Conservation (phyloP, 2,888 invertebrate genomes). For the Branchellion lobata region DNA sequence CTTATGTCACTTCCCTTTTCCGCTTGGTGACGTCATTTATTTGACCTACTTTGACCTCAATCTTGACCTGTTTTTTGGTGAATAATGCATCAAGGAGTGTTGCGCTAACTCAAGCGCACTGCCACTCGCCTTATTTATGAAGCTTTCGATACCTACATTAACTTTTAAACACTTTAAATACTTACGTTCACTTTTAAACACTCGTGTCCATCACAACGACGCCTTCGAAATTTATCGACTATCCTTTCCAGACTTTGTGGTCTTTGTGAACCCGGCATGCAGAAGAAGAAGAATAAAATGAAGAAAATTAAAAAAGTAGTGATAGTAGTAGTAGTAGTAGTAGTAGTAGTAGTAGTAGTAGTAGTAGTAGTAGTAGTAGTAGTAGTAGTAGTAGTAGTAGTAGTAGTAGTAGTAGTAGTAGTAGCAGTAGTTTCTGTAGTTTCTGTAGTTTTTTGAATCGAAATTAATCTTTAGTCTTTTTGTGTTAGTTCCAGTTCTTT, state of each 20-base stretch:
- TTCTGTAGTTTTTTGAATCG: neutral
- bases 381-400: conserved; percentile 29
- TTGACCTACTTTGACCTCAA: neutral
- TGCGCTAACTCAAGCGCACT: neutral
- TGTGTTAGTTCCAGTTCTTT: too few species aligned
- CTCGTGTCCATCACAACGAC: too few species aligned
- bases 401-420: conserved; percentile 20
- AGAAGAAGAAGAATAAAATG: neutral
- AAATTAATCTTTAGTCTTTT: too few species aligned
- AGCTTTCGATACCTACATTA: neutral
- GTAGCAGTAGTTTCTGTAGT: neutral
- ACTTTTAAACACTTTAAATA: too few species aligned
- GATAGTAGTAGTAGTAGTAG: neutral
- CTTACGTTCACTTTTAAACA: too few species aligned
- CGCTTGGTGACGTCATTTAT: neutral
- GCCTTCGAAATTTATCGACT: too few species aligned
- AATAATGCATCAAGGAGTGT: neutral
- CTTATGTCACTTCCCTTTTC: neutral
- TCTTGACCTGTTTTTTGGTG: conserved; percentile 15
- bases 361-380: conserved; percentile 23
- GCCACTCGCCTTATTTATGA: neutral
- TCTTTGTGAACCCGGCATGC: neutral
- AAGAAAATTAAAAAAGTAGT: neutral
- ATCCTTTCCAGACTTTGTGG: too few species aligned
- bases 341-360: conserved; percentile 12